Evolutionary conservation across 2,888 invertebrate genomes (phyloP).

Genomic region (Temnothorax rugatulus): DNA sequence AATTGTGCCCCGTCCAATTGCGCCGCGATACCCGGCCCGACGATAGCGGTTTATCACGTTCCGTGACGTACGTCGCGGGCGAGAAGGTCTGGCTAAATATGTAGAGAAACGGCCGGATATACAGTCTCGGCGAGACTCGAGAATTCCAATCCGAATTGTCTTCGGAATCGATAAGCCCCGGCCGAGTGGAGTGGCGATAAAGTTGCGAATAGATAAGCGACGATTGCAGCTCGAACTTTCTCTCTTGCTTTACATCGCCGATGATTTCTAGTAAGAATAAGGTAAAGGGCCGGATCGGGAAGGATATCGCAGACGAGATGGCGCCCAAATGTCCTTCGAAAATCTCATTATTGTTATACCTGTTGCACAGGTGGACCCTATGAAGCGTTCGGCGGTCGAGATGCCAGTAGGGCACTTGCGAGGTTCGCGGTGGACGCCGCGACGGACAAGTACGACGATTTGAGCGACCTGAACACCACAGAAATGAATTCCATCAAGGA

Average conservation of each 20-base stretch:
- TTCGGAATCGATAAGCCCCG: background rate
- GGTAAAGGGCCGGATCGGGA: no score
- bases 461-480: constrained; percentile 96
- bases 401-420: constrained; percentile 97
- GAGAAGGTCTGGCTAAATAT: background rate
- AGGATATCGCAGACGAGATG: no score
- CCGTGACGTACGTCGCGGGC: background rate
- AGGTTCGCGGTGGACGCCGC: constrained; percentile 95
- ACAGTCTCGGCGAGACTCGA: background rate
- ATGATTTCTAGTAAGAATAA: no score
- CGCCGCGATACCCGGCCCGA: background rate
- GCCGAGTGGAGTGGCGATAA: background rate
- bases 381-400: constrained; percentile 96
- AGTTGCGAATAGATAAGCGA: background rate
- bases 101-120: no score
- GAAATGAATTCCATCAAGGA: constrained; percentile 98
- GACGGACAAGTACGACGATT: constrained; percentile 96
- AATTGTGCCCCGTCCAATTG: constrained; percentile 3
- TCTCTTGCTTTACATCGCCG: no score
- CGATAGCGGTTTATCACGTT: constrained; percentile 23
- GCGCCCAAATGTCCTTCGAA: no score
- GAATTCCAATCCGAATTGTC: background rate
- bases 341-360: background rate
- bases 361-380: constrained; percentile 94
- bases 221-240: background rate